Base-by-base conservation (phyloP, 1,140 invertebrate species). In the Tachypleus tridentatus region DNA sequence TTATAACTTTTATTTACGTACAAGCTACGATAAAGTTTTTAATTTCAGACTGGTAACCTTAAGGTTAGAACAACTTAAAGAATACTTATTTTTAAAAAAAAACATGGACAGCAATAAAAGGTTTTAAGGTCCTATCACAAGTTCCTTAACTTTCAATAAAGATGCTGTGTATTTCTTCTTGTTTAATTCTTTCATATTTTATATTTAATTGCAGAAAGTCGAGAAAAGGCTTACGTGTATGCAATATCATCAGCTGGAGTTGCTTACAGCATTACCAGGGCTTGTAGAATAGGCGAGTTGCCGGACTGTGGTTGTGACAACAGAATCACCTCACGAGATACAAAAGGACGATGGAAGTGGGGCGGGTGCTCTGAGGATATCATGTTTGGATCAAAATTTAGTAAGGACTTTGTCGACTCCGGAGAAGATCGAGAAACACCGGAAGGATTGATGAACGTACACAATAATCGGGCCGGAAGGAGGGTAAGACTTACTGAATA, bases 211-310 rank as follows among this genome's bases (percentile, higher is more conserved):
- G 49, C 79, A 94, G 92, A 88, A 69, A 93, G 89, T 51, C 82
- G 87, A 70, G 93, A 97, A 78, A 91, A 91, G 1, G 91, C 92
- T 9, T 94, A 91, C 77, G 88, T 90, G 1, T 93, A 95, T 77
- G 90, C 91, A 47, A 87, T 95, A 73, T 87, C 88, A 65, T 88
- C 89, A 63, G 91, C 92, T 0, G 93, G 91, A 4, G 89, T 94
- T 8, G 87, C 91, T 4, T 90, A 93, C 75, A 84, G 89, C 4
- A 84, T 96, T n/a, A 90, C 91, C 58, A 85, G 88, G 58, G 89
- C 91, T 7, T 97, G 93, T 78, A 89, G 88, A 61, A 82, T 86
- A 51, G 93, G 93, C 11, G 89, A 93, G 75, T 86, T 96, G 65
- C 85, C 86, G 10, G 82, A 87, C 47, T 97, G 93, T 74, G 88